Conservation (phyloP, 1,140 invertebrate genomes). For the Drosophila dunni region DNA sequence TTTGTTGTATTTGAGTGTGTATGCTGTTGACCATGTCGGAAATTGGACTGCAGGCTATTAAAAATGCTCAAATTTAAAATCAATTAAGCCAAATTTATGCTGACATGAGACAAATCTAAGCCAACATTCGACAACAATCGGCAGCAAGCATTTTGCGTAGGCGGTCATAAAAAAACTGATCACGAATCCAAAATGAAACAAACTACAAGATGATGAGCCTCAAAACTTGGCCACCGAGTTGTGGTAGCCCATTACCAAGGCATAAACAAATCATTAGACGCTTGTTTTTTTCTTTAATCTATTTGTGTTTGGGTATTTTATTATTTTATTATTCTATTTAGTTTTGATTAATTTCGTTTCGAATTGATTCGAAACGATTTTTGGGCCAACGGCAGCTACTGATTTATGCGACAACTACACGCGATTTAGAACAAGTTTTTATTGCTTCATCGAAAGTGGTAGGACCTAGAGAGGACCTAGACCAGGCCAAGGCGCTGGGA, state of each 20-base stretch:
- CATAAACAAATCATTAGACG: constrained; percentile 75
- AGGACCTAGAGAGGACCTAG: constrained; percentile 8
- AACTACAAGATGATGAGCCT: constrained; percentile 35
- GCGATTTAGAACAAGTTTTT: constrained; percentile 66
- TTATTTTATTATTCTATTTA: constrained; percentile 10
- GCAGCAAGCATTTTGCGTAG: constrained; percentile 55
- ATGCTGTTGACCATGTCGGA: constrained; percentile 52
- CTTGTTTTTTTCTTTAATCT: not conserved
- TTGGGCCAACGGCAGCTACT: constrained; percentile 20
- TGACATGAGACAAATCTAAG: constrained; percentile 78
- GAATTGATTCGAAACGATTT: constrained; percentile 10
- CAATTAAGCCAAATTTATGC: constrained; percentile 81
- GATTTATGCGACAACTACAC: constrained; percentile 70
- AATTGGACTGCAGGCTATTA: constrained; percentile 67
- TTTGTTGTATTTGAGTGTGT: constrained; percentile 47
- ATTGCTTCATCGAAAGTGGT: no score
- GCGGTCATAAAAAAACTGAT: constrained; percentile 60
- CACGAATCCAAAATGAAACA: constrained; percentile 39
- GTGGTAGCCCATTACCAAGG: constrained; percentile 64
- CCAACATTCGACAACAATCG: constrained; percentile 20
- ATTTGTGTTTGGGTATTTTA: not conserved
- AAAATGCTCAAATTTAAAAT: constrained; percentile 79
- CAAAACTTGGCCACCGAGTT: constrained; percentile 23
- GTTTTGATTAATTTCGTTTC: constrained; percentile 6
- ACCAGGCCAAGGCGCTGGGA: not conserved